Evolutionary conservation across 2,797 vertebrate species (phyloP).

Genomic region (Steatocranus sp.): DNA sequence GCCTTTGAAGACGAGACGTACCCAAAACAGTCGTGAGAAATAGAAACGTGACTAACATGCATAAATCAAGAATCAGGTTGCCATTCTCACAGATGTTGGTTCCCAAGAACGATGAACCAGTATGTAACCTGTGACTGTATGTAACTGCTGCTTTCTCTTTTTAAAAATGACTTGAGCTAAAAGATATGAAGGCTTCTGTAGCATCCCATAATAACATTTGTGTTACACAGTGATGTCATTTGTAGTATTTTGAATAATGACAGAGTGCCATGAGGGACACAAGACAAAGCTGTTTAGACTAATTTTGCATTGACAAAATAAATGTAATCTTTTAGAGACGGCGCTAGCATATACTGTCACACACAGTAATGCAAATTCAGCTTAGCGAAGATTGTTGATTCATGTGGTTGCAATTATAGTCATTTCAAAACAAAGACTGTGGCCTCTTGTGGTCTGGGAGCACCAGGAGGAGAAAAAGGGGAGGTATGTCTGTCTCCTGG

Average conservation of each 20-base stretch:
- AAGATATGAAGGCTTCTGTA: neutral
- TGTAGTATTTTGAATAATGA: neutral
- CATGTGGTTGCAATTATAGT: constrained; percentile 70
- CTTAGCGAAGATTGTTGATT: constrained; percentile 51
- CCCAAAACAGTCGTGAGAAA: constrained; percentile 27
- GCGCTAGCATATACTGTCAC: neutral
- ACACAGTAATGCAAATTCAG: constrained; percentile 10
- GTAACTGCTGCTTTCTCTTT: neutral
- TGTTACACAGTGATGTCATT: neutral
- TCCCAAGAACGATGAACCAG: neutral
- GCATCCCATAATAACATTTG: neutral
- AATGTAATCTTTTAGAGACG: neutral
- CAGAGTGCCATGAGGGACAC: neutral
- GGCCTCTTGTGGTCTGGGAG: constrained; percentile 53
- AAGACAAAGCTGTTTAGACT: neutral
- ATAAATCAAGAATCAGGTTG: constrained; percentile 28
- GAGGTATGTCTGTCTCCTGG: constrained; percentile 24
- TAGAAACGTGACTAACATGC: constrained; percentile 32
- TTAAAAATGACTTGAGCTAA: neutral
- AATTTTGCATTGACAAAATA: neutral
- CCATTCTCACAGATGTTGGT: neutral
- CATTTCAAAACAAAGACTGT: constrained; percentile 56
- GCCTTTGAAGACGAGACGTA: constrained; percentile 49
- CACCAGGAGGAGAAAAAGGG: neutral
- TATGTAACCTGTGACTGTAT: neutral